These are phyloP conservation scores for Perdita meconis DNA, from an alignment of 2,888 invertebrate species.

Conservation along the genomic window DNA sequence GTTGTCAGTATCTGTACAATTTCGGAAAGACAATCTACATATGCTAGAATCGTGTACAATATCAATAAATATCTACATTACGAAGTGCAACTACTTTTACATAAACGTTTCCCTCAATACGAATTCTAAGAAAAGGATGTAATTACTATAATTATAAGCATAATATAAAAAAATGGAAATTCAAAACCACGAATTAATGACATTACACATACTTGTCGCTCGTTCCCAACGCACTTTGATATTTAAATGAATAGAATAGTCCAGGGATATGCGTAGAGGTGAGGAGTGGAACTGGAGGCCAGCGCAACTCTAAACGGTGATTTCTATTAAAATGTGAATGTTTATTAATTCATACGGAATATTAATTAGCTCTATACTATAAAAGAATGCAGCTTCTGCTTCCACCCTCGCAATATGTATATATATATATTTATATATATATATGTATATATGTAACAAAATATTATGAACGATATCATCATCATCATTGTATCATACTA, in stretches of 20 bases:
- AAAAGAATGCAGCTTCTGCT: slow-evolving; percentile 71
- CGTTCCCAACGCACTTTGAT: not conserved
- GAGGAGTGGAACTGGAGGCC: slow-evolving; percentile 12
- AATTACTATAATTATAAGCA: too few relatives aligned
- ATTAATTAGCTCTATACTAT: slow-evolving; percentile 70
- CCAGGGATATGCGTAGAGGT: not conserved
- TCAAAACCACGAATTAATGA: too few relatives aligned
- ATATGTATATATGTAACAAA: too few relatives aligned
- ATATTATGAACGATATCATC: slow-evolving; percentile 57
- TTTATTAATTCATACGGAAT: slow-evolving; percentile 71
- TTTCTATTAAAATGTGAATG: slow-evolving; percentile 79
- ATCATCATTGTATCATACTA: slow-evolving; percentile 26
- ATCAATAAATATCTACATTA: slow-evolving; percentile 37
- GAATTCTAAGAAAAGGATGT: too few relatives aligned
- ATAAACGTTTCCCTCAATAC: not conserved
- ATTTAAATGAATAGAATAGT: not conserved
- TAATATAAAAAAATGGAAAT: too few relatives aligned
- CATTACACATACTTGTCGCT: too few relatives aligned
- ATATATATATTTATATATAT: slow-evolving; percentile 17
- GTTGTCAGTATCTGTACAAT: slow-evolving; percentile 31
- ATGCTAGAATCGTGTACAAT: slow-evolving; percentile 48
- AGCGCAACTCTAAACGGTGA: slow-evolving; percentile 12
- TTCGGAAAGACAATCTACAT: slow-evolving; percentile 65
- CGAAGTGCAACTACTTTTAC: slow-evolving; percentile 1
- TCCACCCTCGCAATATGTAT: slow-evolving; percentile 45